Base-by-base conservation (phyloP, 1,140 invertebrate species). In the Caenorhabditis briggsae region DNA sequence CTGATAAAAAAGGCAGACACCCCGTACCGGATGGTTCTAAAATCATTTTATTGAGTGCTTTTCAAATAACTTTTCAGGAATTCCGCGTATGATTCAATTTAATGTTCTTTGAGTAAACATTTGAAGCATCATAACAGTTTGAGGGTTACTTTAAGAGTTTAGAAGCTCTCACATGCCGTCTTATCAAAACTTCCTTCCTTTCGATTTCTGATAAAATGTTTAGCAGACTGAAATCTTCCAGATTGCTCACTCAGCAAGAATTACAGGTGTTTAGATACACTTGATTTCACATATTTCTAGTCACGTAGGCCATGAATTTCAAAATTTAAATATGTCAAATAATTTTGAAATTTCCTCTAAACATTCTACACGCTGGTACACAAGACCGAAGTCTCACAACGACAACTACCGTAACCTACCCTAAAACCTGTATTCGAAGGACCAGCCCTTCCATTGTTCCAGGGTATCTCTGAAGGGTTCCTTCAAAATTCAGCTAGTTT, bases 51-150 rank as follows among this genome's bases (percentile, higher is more conserved):
- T 70, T 41, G 18, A 43, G 8, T 70, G 64, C 43, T 70, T 70
- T 70, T 46, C 41, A 11, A 18, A 70, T 43, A 20, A 11, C 16
- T 18, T 18, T 70, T 46, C 18, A 6, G 16, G 8, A 70, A 78
- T 78, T 78, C 70, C 70, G 70, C 46, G 5, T 78, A 23, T 78
- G 70, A 78, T 78, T 78, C 70, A 78, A 43, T 23, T 78, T 41
- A 12, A 12, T 12, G 70, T 53, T 23, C 70, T 50, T 23, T 78
- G 70, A 78, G n/a, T 11, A 12, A 50, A n/a, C 46, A 78, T 78
- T n/a, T 12, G 11, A 70, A n/a, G 43, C 43, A 70, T 70, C 33
- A 43, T 70, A 70, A 70, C 14, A 70, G 18, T 46, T 23, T 23
- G 9, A 50, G 20, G 2, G 18, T 14, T 58, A 7, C n/a, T 25